phyloP scores from a whole-genome alignment of 2,113 vertebrate species.

The Nymphicus hollandicus region DNA sequence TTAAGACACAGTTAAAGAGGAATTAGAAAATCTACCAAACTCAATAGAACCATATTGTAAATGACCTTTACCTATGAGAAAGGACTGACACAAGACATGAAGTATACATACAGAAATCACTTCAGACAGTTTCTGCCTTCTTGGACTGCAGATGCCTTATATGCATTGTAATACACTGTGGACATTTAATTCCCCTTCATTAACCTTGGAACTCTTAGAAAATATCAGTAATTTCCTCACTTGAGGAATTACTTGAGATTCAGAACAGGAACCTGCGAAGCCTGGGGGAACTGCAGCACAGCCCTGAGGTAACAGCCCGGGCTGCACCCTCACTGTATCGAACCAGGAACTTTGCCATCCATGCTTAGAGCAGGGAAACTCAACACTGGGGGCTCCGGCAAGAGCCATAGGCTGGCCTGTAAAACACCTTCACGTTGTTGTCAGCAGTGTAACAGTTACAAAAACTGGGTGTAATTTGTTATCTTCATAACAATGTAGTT shows the following conservation, averaged over 20 bases:
- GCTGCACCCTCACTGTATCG: not conserved
- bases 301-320: not conserved
- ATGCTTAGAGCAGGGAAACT: fast-evolving
- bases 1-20: not conserved
- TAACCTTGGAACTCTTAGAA: not conserved
- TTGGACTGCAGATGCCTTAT: not conserved
- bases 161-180: not conserved
- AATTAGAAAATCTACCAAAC: not conserved
- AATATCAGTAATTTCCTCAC: not conserved
- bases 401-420: not conserved
- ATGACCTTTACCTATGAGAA: fast-evolving
- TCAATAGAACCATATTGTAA: fast-evolving
- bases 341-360: not conserved
- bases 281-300: not conserved
- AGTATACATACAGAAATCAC: fast-evolving
- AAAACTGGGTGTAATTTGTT: fast-evolving
- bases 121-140: not conserved
- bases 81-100: not conserved
- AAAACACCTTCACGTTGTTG: not conserved
- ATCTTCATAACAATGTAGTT: fast-evolving
- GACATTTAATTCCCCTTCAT: not conserved
- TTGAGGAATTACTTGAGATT: not conserved
- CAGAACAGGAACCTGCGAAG: not conserved
- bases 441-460: not conserved
- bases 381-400: fast-evolving